A percentile compares a stretch with the other conserved stretches of the same genome.
phyloP scores from a whole-genome alignment of 2,113 vertebrate species.

The Leuciscus idus region DNA sequence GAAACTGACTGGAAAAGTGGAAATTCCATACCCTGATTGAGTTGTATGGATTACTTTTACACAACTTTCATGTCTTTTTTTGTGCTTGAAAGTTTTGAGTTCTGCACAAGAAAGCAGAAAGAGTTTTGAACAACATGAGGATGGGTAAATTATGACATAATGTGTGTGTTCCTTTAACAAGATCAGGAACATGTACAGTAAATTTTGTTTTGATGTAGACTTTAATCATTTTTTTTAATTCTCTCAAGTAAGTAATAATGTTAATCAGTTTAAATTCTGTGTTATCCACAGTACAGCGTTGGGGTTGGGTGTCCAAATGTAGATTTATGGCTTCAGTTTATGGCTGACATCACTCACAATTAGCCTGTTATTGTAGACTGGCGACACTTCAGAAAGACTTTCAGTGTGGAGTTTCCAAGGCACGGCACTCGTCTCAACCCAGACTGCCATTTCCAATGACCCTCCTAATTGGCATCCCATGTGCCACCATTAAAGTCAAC shows the following conservation, averaged over 20 bases:
- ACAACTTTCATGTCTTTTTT: not conserved
- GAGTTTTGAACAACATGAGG: not conserved
- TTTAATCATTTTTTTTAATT: not conserved
- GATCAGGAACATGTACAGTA: not conserved
- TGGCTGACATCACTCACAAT: slow-evolving; percentile 21
- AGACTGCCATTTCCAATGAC: slow-evolving; percentile 56
- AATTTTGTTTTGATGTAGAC: not conserved
- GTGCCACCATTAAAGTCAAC: slow-evolving; percentile 56
- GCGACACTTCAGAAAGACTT: slow-evolving; percentile 36
- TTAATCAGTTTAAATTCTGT: not conserved
- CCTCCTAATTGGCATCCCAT: slow-evolving; percentile 48
- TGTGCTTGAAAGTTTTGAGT: not conserved
- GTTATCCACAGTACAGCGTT: not conserved
- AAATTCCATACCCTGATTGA: not conserved
- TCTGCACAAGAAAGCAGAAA: not conserved
- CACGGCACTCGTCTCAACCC: slow-evolving; percentile 35
- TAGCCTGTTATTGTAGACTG: slow-evolving; percentile 27
- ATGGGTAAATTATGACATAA: not conserved
- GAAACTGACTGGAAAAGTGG: not conserved
- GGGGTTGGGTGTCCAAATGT: slow-evolving; percentile 3
- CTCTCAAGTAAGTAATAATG: not conserved
- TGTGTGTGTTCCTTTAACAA: not conserved
- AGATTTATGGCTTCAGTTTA: slow-evolving; percentile 19
- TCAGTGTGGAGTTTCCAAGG: slow-evolving; percentile 6
- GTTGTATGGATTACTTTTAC: not conserved